These are phyloP conservation scores for Trichoplusia ni DNA, from an alignment of 1,140 invertebrate genomes.

Conservation along the genomic window DNA sequence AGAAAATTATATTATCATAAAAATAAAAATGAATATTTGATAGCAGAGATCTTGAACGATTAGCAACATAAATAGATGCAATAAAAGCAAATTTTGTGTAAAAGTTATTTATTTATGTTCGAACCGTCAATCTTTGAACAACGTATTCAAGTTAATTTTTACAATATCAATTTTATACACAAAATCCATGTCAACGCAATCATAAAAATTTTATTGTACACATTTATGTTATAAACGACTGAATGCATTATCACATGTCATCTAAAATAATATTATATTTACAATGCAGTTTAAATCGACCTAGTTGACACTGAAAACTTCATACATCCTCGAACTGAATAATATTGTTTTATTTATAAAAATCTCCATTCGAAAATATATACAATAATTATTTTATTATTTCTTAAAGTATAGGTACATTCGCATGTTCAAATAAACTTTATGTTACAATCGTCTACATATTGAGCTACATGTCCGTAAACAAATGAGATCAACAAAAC, in stretches of 20 bases:
- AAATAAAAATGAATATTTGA: too few species aligned
- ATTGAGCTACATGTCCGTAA: constrained; percentile 78
- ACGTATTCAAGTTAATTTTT: constrained; percentile 74
- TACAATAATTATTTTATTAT: constrained; percentile 67
- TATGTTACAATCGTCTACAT: constrained; percentile 71
- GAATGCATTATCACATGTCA: constrained; percentile 73
- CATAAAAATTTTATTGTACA: constrained; percentile 78
- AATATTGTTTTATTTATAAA: constrained; percentile 73
- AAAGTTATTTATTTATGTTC: constrained; percentile 79
- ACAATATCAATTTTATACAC: constrained; percentile 77
- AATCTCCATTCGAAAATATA: constrained; percentile 75
- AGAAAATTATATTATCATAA: too few species aligned
- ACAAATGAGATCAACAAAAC: constrained; percentile 79
- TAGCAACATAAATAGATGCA: too few species aligned
- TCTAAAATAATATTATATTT: constrained; percentile 67
- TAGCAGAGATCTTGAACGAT: too few species aligned
- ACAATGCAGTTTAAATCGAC: constrained; percentile 64
- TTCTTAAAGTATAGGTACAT: constrained; percentile 71
- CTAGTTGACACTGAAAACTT: constrained; percentile 66
- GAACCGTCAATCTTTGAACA: constrained; percentile 78
- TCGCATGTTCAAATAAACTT: constrained; percentile 59
- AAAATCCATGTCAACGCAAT: constrained; percentile 75
- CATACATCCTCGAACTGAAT: constrained; percentile 65
- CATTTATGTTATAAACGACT: constrained; percentile 68
- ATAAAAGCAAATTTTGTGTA: constrained; percentile 54